These are phyloP conservation scores for Scleropages formosus DNA, from an alignment of 2,797 vertebrate genomes.

Conservation along the genomic window DNA sequence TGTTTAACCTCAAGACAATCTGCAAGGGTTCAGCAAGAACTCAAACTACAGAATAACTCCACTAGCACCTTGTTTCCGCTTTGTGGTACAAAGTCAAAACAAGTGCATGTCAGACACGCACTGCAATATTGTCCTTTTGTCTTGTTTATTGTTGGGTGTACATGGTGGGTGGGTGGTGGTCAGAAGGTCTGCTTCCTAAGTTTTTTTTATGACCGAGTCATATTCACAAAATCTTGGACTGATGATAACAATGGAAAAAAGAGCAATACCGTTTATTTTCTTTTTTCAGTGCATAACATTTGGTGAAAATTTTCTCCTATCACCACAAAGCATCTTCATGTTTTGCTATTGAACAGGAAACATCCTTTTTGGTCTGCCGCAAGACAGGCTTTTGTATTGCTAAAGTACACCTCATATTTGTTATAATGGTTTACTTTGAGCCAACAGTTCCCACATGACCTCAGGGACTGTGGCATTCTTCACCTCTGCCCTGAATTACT, in stretches of 20 bases:
- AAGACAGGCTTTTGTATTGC: slow-evolving; percentile 1
- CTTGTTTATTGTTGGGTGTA: background rate
- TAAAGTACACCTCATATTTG: slow-evolving; percentile 21
- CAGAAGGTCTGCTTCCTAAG: too few species aligned
- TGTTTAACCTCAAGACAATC: background rate
- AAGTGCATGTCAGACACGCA: too few species aligned
- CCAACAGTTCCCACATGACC: background rate
- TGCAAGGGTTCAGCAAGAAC: background rate
- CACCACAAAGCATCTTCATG: slow-evolving; percentile 29
- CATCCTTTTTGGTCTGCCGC: slow-evolving; percentile 17
- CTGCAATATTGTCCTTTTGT: too few species aligned
- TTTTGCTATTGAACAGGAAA: slow-evolving; percentile 17
- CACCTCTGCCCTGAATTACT: slow-evolving; percentile 39
- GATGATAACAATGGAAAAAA: background rate
- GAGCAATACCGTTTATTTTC: background rate
- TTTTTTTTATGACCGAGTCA: background rate
- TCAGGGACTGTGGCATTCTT: background rate
- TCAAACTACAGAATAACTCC: too few species aligned
- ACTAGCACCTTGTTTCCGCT: too few species aligned
- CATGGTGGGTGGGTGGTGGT: background rate
- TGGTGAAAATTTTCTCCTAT: slow-evolving; percentile 13
- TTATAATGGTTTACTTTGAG: slow-evolving; percentile 5
- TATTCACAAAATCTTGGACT: background rate
- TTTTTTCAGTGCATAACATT: slow-evolving; percentile 29
- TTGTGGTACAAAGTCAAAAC: too few species aligned